Evolutionary conservation across 2,797 vertebrate genomes (phyloP).

Genomic region (Tragelaphus eurycerus): DNA sequence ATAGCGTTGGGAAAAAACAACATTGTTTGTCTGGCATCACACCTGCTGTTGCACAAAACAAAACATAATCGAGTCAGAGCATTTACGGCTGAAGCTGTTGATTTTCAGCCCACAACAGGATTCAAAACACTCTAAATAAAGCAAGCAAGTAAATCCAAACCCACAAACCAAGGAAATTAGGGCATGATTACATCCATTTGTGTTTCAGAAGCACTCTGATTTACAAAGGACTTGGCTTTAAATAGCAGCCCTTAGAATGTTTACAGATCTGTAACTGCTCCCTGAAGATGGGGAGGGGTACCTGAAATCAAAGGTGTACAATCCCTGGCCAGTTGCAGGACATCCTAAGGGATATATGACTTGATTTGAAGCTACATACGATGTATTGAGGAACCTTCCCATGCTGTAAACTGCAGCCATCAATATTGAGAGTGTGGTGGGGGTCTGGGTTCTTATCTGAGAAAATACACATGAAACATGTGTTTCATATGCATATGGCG

Average conservation of each 20-base stretch:
- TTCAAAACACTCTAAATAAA: conserved; percentile 33
- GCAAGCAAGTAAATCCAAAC: neutral
- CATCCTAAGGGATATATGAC: neutral
- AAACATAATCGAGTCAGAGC: neutral
- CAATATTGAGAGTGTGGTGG: neutral
- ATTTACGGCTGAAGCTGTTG: neutral
- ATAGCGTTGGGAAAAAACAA: neutral
- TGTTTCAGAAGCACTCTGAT: conserved; percentile 36
- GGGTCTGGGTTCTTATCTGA: neutral
- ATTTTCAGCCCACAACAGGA: neutral
- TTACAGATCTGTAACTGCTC: neutral
- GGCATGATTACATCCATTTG: neutral
- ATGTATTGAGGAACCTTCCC: neutral
- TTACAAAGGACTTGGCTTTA: conserved; percentile 34
- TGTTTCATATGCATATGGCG: neutral
- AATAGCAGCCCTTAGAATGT: conserved; percentile 12
- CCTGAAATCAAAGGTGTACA: neutral
- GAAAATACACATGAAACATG: neutral
- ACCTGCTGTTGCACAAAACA: neutral
- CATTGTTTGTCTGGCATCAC: neutral
- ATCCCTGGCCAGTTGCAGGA: neutral
- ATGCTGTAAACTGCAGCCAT: neutral
- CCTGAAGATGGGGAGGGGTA: neutral
- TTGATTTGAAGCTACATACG: neutral
- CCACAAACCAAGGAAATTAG: conserved; percentile 32